Conservation (phyloP, 2,797 vertebrate species). For the Pangasius mekongensis region DNA sequence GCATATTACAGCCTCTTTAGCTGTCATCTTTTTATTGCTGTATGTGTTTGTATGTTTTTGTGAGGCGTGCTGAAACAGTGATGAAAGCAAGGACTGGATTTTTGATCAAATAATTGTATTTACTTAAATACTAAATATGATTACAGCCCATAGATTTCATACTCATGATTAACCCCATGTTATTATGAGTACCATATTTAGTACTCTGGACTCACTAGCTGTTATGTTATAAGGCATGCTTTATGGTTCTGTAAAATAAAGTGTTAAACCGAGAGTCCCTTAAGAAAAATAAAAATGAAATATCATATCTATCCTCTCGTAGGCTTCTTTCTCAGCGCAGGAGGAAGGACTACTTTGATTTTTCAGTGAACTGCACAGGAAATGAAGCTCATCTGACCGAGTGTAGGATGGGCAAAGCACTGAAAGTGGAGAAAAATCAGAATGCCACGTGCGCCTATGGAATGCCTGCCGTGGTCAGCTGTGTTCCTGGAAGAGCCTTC, state of each 20-base stretch:
- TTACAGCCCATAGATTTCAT: not conserved
- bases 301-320: not conserved
- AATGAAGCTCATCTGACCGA: constrained; percentile 85
- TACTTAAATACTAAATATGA: not conserved
- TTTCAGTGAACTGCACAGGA: constrained; percentile 88
- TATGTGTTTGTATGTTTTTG: not conserved
- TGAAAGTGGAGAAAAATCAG: constrained; percentile 60
- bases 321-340: constrained; percentile 82
- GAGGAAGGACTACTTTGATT: constrained; percentile 89
- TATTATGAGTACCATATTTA: not conserved
- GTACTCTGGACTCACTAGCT: not conserved
- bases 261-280: not conserved
- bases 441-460: constrained; percentile 81
- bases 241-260: not conserved
- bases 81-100: not conserved
- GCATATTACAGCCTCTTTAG: not conserved
- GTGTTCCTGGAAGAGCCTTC: constrained; percentile 86
- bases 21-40: not conserved
- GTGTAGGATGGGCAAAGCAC: constrained; percentile 80
- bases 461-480: constrained; percentile 89
- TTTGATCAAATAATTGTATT: not conserved
- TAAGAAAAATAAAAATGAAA: not conserved
- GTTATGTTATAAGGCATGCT: not conserved
- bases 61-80: not conserved
- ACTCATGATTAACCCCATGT: not conserved